A percentile compares a stretch with the other conserved stretches of the same genome.
These are phyloP conservation scores for Eriocheir sinensis DNA, from an alignment of 1,140 invertebrate genomes.

Conservation along the genomic window DNA sequence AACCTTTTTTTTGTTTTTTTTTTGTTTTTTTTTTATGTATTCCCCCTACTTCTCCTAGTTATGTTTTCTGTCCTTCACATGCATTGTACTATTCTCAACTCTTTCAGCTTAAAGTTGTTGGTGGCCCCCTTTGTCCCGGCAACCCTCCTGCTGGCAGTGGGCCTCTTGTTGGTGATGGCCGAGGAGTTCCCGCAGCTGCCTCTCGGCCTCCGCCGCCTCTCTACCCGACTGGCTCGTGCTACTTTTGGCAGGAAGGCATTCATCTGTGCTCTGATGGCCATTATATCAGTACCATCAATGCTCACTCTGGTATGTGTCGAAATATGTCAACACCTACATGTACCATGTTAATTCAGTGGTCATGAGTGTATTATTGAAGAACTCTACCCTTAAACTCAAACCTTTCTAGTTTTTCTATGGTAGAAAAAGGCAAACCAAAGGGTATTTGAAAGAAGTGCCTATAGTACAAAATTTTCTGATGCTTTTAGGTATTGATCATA, in stretches of 20 bases:
- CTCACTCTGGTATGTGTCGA: conserved; percentile 82
- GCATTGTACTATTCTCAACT: background rate
- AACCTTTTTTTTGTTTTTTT: too few species aligned
- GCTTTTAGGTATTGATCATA: too few species aligned
- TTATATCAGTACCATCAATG: conserved; percentile 85
- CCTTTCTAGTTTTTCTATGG: too few species aligned
- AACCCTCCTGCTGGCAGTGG: conserved; percentile 86
- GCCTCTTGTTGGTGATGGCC: conserved; percentile 91
- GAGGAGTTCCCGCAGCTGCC: conserved; percentile 89
- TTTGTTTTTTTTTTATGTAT: too few species aligned
- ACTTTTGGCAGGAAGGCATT: conserved; percentile 86
- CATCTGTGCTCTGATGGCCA: conserved; percentile 89
- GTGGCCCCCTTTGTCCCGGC: conserved; percentile 84
- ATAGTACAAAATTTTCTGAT: too few species aligned
- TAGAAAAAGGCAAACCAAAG: too few species aligned
- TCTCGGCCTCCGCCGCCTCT: conserved; percentile 86
- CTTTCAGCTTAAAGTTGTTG: conserved; percentile 84
- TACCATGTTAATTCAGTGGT: too few species aligned
- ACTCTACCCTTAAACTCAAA: too few species aligned
- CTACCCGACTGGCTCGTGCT: conserved; percentile 85
- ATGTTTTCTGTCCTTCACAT: background rate
- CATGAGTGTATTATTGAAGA: too few species aligned
- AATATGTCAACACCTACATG: too few species aligned
- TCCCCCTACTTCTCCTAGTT: too few species aligned
- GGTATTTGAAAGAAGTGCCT: too few species aligned